Evolutionary conservation across 2,797 vertebrate genomes (phyloP).

Genomic region (Enteromius radiatus): DNA sequence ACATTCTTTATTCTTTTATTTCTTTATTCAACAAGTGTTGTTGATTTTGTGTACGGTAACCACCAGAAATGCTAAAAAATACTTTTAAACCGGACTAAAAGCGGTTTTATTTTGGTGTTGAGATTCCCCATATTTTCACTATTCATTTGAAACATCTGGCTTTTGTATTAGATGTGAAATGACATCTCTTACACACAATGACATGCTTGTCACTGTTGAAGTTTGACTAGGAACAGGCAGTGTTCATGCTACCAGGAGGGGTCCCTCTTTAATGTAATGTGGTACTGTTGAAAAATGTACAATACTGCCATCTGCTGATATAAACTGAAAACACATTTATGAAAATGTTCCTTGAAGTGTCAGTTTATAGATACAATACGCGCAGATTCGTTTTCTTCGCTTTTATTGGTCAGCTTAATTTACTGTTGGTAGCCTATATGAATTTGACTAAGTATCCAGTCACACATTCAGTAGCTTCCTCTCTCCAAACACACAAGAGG

Average conservation of each 20-base stretch:
- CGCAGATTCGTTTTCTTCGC: not conserved
- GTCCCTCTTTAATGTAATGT: not conserved
- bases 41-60: not conserved
- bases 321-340: not conserved
- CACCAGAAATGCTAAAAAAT: not conserved
- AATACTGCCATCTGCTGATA: conserved; percentile 43
- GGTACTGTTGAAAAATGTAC: conserved; percentile 14
- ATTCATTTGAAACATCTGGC: not conserved
- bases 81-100: not conserved
- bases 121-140: not conserved
- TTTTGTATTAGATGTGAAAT: conserved; percentile 8
- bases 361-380: not conserved
- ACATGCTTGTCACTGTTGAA: conserved; percentile 19
- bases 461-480: not conserved
- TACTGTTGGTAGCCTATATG: not conserved
- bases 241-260: conserved; percentile 1
- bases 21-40: not conserved
- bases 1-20: not conserved
- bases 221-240: not conserved
- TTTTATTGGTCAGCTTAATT: not conserved
- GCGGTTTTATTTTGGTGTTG: not conserved
- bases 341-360: not conserved
- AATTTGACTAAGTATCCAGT: not conserved
- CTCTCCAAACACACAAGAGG: not conserved
- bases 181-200: conserved; percentile 7